These are phyloP conservation scores for Leptinotarsa rubiginosa DNA, from an alignment of 2,888 invertebrate genomes.

Conservation along the genomic window DNA sequence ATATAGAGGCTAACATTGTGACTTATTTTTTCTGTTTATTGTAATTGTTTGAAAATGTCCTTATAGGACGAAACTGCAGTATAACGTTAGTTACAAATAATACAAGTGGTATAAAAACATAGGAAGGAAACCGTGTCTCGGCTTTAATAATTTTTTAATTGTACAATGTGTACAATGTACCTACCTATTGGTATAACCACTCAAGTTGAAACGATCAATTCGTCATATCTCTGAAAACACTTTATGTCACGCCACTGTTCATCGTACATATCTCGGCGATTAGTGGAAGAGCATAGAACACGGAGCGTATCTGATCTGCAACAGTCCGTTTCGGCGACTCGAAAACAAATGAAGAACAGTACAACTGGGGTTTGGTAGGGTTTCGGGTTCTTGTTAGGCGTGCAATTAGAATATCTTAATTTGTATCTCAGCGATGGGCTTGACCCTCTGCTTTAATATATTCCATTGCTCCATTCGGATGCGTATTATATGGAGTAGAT, in stretches of 20 bases:
- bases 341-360: slow-evolving; percentile 56
- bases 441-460: slow-evolving; percentile 65
- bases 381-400: slow-evolving; percentile 60
- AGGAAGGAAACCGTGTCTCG: too few relatives aligned
- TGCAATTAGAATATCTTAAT: slow-evolving; percentile 79
- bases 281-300: slow-evolving; percentile 32
- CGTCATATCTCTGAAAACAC: neutral
- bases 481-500: slow-evolving; percentile 16
- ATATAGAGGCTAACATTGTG: too few relatives aligned
- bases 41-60: too few relatives aligned
- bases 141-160: too few relatives aligned
- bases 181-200: too few relatives aligned
- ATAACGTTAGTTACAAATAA: too few relatives aligned
- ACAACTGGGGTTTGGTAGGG: slow-evolving; percentile 52
- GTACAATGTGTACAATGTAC: too few relatives aligned
- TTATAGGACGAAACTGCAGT: too few relatives aligned
- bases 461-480: slow-evolving; percentile 55
- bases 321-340: slow-evolving; percentile 28
- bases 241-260: slow-evolving; percentile 6
- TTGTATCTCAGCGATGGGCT: slow-evolving; percentile 71
- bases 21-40: too few relatives aligned
- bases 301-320: slow-evolving; percentile 25
- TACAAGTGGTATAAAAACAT: too few relatives aligned
- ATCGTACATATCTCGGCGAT: slow-evolving; percentile 45
- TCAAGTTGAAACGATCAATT: neutral